Conservation (phyloP, 2,888 invertebrate species). For the Leucania comma region DNA sequence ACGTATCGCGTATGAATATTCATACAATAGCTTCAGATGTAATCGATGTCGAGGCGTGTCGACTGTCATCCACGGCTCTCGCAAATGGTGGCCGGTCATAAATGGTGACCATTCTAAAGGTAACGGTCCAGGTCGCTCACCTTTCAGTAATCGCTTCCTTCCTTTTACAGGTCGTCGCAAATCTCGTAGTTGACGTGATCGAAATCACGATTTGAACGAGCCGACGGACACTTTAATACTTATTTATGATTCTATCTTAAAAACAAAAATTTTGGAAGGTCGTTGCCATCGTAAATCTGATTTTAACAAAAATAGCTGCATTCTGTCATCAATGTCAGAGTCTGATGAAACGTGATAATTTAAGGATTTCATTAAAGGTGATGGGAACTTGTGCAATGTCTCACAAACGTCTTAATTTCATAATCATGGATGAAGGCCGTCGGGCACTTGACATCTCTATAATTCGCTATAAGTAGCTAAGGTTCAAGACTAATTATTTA, state of each 20-base stretch:
- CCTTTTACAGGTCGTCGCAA: slow-evolving; percentile 84
- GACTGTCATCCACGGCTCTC: slow-evolving; percentile 63
- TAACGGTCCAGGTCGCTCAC: slow-evolving; percentile 89
- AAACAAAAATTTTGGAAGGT: slow-evolving; percentile 61
- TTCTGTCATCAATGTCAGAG: not conserved
- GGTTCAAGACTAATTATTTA: not conserved
- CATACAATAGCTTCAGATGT: slow-evolving; percentile 78
- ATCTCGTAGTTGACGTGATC: slow-evolving; percentile 84
- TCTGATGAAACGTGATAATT: not conserved
- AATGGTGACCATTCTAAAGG: slow-evolving; percentile 77
- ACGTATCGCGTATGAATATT: slow-evolving; percentile 80
- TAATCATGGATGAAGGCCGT: not conserved
- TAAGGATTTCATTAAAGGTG: not conserved
- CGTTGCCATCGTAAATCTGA: slow-evolving; percentile 71
- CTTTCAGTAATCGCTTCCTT: slow-evolving; percentile 88
- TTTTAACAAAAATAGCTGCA: slow-evolving; percentile 14
- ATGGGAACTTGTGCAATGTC: not conserved
- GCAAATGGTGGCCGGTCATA: slow-evolving; percentile 72
- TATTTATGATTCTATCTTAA: slow-evolving; percentile 44
- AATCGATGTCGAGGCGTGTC: slow-evolving; percentile 77
- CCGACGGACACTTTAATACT: slow-evolving; percentile 50
- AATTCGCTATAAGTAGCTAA: not conserved
- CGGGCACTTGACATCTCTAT: not conserved
- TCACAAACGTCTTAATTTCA: not conserved
- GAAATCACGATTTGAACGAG: slow-evolving; percentile 72